Evolutionary conservation across 2,113 vertebrate species (phyloP), one percentile per base, ranked within the genome.

Genomic region (Hippocampus guttulatus): DNA sequence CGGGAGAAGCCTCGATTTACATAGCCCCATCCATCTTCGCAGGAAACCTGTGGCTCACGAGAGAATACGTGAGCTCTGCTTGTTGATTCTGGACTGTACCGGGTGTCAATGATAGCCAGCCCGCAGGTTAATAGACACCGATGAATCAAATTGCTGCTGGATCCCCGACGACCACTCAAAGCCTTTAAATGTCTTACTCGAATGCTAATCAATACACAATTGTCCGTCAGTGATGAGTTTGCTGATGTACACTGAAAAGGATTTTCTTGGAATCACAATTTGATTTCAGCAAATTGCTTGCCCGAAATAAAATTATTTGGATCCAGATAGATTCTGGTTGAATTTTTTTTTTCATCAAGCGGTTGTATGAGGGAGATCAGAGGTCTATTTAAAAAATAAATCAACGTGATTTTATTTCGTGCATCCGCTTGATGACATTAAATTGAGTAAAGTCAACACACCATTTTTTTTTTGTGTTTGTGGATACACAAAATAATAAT

Each of bases 11-110:
- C 3, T 54, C 33, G 1, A 70, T 82, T 79, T 78, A 64, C 74
- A 75, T 79, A 70, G 70, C 49, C 49, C n/a, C 71, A 77, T 73
- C 73, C 52, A 75, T 79, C 78, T 75, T 76, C 60, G 67, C 21
- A 23, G 21, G 21, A 73, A 75, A 69, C 38, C n/a, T 33, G 3
- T 18, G 41, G 54, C 57, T 74, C 61, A 73, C 64, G 10, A 33
- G 60, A 77, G 81, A 70, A 81, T 67, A 72, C 63, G 69, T 21
- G 27, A 71, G 49, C 43, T 66, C 54, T 76, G 61, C 45, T 58
- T 54, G 23, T 66, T 77, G 76, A 81, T 71, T 74, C 72, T 70
- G 70, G 41, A 60, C 64, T 25, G 54, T 67, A 23, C 18, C 58
- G 11, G 67, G 65, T 41, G 33, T 78, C 75, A 67, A 62, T 74